These are phyloP conservation scores for Prinia subflava DNA, from an alignment of 2,113 vertebrate genomes.

Conservation along the genomic window DNA sequence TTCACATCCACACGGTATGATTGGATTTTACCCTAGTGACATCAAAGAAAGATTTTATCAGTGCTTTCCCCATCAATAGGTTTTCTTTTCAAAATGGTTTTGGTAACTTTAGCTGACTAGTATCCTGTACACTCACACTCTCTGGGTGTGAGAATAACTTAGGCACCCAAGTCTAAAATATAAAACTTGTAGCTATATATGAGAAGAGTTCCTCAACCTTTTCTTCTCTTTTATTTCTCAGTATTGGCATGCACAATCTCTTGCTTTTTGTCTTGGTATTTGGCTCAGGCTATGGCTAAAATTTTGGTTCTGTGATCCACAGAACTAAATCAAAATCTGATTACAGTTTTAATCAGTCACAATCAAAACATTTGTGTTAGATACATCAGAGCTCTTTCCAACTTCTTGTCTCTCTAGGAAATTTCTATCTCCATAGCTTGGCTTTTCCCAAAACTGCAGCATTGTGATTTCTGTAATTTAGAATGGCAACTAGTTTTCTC, in stretches of 20 bases:
- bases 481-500: background rate
- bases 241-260: background rate
- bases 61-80: background rate
- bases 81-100: background rate
- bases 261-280: background rate
- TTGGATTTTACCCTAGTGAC: background rate
- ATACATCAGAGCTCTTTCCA: background rate
- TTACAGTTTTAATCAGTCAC: background rate
- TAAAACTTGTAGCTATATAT: background rate
- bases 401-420: background rate
- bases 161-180: background rate
- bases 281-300: background rate
- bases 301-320: background rate
- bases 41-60: constrained; percentile 32
- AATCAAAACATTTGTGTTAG: background rate
- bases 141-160: background rate
- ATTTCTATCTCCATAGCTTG: background rate
- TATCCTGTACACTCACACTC: background rate
- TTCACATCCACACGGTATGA: background rate
- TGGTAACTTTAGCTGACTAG: background rate
- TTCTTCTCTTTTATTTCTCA: background rate
- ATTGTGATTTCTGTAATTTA: background rate
- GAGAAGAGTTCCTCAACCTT: background rate
- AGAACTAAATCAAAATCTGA: background rate
- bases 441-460: background rate